These are phyloP conservation scores for Capreolus pygargus DNA, from an alignment of 2,113 vertebrate genomes.

Conservation along the genomic window DNA sequence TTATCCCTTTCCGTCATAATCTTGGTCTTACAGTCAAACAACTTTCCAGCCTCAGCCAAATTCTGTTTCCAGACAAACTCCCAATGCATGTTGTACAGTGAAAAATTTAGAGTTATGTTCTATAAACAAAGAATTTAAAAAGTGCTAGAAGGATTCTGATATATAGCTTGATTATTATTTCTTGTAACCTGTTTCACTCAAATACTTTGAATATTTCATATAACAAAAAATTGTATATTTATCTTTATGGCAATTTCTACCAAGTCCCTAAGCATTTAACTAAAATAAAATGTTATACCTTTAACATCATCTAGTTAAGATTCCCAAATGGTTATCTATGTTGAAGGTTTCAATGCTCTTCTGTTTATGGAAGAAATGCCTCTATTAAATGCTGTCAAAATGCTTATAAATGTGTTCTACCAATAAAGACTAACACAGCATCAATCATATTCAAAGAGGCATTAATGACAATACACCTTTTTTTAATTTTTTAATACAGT, in stretches of 20 bases:
- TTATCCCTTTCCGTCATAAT: neutral
- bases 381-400: constrained; percentile 9
- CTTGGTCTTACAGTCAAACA: neutral
- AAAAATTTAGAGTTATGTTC: neutral
- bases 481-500: neutral
- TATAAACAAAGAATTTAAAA: constrained; percentile 17
- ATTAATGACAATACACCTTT: neutral
- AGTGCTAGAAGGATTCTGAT: neutral
- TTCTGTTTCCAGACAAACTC: neutral
- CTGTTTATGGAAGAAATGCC: neutral
- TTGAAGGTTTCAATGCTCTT: constrained; percentile 3
- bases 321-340: neutral
- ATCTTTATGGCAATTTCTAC: constrained; percentile 3
- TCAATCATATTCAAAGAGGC: neutral
- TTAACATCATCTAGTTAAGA: constrained; percentile 11
- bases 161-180: neutral
- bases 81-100: neutral
- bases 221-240: constrained; percentile 2
- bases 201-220: constrained; percentile 8
- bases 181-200: neutral
- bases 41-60: neutral
- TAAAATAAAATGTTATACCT: neutral
- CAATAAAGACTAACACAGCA: neutral
- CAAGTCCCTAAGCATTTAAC: constrained; percentile 9
- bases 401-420: neutral